Conservation (phyloP, 2,113 vertebrate genomes). For the Campylorhamphus procurvoides region DNA sequence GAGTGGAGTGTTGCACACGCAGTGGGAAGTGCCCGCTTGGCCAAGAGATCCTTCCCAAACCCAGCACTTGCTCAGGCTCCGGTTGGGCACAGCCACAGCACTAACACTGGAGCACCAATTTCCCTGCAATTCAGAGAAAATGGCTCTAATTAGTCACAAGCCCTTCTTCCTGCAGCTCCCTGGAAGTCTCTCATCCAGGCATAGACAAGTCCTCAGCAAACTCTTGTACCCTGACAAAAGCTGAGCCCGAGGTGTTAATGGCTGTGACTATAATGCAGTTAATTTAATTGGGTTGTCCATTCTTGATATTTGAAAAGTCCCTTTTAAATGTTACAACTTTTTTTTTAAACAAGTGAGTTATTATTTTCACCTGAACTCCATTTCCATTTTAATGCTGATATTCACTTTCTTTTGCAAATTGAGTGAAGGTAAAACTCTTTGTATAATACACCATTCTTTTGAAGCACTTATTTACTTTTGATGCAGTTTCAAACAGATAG, state of each 20-base stretch:
- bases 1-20: not conserved
- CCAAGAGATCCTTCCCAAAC: not conserved
- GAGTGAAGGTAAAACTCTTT: constrained; percentile 36
- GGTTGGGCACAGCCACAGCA: not conserved
- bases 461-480: constrained; percentile 52
- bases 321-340: constrained; percentile 27
- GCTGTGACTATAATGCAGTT: constrained; percentile 13
- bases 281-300: constrained; percentile 61
- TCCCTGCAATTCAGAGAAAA: not conserved
- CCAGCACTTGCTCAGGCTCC: not conserved
- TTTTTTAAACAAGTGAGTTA: constrained; percentile 39
- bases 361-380: constrained; percentile 48
- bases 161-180: not conserved
- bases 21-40: not conserved
- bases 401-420: constrained; percentile 43
- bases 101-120: not conserved
- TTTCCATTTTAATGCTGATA: constrained; percentile 58
- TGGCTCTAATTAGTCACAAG: not conserved
- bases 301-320: constrained; percentile 21
- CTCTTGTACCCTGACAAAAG: not conserved
- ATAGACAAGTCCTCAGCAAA: not conserved
- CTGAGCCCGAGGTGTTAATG: not conserved
- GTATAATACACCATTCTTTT: constrained; percentile 9
- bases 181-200: not conserved
- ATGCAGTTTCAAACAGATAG: constrained; percentile 53